Conservation (phyloP, 2,888 invertebrate species). For the Heliconius cydno region DNA sequence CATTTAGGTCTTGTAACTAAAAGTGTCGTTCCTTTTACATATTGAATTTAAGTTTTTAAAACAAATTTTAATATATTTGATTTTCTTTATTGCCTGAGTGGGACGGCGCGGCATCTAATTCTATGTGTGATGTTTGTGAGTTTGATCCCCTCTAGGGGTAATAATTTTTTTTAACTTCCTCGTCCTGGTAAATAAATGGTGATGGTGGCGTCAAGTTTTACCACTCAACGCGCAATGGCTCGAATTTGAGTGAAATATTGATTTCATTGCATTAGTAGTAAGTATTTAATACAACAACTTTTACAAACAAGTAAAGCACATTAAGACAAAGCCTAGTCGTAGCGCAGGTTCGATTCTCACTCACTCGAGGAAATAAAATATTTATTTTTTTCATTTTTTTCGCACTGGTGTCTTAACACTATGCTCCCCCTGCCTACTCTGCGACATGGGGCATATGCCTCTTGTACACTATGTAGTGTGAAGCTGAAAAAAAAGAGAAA, state of each 20-base stretch:
- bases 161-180: background rate
- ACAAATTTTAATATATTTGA: background rate
- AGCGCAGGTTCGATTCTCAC: too few species aligned
- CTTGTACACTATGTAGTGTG: too few species aligned
- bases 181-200: background rate
- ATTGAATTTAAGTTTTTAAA: background rate
- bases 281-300: background rate
- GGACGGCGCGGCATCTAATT: background rate
- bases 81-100: background rate
- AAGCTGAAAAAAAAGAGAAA: too few species aligned
- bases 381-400: too few species aligned
- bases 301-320: background rate
- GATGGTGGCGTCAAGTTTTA: background rate
- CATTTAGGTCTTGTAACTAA: background rate
- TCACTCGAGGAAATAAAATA: too few species aligned
- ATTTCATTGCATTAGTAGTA: background rate
- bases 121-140: background rate
- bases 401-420: too few species aligned
- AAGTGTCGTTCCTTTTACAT: background rate
- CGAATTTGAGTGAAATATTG: background rate
- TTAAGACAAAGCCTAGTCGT: background rate
- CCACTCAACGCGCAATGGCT: background rate
- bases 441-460: too few species aligned
- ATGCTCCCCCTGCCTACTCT: too few species aligned
- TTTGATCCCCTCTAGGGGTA: background rate